phyloP scores from a whole-genome alignment of 30 jellyfish, hydroid and myxozoan genomes.

The Pelagia noctiluca region DNA sequence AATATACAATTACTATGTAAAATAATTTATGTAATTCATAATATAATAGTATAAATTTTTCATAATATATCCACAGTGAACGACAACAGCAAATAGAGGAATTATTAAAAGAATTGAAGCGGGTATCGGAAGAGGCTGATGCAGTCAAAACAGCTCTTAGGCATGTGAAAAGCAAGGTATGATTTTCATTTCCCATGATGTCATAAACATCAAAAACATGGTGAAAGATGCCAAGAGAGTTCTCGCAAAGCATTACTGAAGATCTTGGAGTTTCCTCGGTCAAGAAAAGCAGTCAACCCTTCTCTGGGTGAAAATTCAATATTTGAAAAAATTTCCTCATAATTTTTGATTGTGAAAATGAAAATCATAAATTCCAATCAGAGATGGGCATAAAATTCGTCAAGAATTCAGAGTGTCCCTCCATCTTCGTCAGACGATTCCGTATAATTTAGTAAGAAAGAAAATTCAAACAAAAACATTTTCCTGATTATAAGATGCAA shows the following conservation, averaged over 20 bases:
- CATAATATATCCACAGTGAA: constrained; percentile 35
- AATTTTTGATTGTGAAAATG: too few species aligned
- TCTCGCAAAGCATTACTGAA: not conserved
- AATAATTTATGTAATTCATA: not conserved
- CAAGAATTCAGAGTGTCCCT: too few species aligned
- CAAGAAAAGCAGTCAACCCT: not conserved
- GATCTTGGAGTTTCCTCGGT: not conserved
- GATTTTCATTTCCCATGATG: not conserved
- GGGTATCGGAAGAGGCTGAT: constrained; percentile 88
- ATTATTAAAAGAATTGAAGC: constrained; percentile 71
- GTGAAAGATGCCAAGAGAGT: not conserved
- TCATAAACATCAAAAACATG: not conserved
- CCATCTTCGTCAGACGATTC: too few species aligned
- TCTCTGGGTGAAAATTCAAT: not conserved
- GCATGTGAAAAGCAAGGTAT: constrained; percentile 44
- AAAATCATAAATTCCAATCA: too few species aligned
- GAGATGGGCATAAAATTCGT: too few species aligned
- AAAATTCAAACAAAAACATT: too few species aligned
- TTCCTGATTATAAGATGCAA: too few species aligned
- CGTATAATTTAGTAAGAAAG: too few species aligned
- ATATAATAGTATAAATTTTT: not conserved
- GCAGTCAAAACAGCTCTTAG: constrained; percentile 72
- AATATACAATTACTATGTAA: too few species aligned
- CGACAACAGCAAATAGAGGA: constrained; percentile 89
- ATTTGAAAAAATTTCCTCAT: too few species aligned